A percentile compares a stretch with the other conserved stretches of the same genome.
These are phyloP conservation scores for Diorhabda carinulata DNA, from an alignment of 1,140 invertebrate species.

Conservation along the genomic window DNA sequence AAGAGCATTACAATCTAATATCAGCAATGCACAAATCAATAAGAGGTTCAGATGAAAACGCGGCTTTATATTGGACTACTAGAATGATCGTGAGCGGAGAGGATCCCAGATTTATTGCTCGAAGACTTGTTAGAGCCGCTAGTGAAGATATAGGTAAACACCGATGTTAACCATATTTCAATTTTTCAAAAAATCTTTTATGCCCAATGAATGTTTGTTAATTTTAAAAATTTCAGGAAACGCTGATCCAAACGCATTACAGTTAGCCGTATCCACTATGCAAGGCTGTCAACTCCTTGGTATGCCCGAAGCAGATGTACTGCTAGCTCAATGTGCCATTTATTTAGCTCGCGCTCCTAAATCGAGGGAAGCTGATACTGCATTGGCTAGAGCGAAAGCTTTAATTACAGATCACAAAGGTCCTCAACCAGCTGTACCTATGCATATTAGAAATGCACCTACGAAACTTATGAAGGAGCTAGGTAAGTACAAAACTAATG, in stretches of 20 bases:
- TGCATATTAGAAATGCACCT: slow-evolving; percentile 75
- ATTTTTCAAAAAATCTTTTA: no score
- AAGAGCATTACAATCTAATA: slow-evolving; percentile 80
- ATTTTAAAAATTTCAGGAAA: slow-evolving; percentile 46
- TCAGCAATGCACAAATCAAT: slow-evolving; percentile 84
- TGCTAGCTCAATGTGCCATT: slow-evolving; percentile 71
- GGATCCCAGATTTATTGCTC: slow-evolving; percentile 76
- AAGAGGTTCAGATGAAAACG: slow-evolving; percentile 76
- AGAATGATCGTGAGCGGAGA: slow-evolving; percentile 78
- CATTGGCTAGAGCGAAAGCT: slow-evolving; percentile 60
- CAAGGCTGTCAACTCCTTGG: slow-evolving; percentile 78
- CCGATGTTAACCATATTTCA: no score
- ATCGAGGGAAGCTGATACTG: slow-evolving; percentile 65
- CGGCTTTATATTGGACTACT: slow-evolving; percentile 78
- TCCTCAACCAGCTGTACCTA: slow-evolving; percentile 65
- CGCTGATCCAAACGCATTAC: slow-evolving; percentile 53
- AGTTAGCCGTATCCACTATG: slow-evolving; percentile 67
- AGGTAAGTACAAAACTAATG: slow-evolving; percentile 49
- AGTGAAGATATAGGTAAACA: slow-evolving; percentile 64
- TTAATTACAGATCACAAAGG: slow-evolving; percentile 60
- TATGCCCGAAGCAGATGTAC: slow-evolving; percentile 76
- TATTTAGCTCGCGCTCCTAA: slow-evolving; percentile 75
- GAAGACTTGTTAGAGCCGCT: slow-evolving; percentile 70
- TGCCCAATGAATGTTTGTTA: no score
- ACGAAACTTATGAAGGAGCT: slow-evolving; percentile 75